Evolutionary conservation across 2,797 vertebrate species (phyloP).

Genomic region (Hippoglossus hippoglossus): DNA sequence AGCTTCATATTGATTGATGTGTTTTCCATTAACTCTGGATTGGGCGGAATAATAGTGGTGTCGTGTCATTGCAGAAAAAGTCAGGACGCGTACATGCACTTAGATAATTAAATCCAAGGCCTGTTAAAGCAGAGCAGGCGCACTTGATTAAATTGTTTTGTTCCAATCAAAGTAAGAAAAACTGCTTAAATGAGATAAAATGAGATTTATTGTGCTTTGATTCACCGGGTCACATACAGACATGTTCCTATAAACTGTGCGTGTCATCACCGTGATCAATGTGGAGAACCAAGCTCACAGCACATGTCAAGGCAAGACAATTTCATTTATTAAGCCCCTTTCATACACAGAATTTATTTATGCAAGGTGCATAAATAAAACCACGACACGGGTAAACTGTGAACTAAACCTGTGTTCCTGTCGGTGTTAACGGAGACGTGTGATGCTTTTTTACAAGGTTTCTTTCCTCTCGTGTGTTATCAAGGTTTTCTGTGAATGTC

Average conservation of each 20-base stretch:
- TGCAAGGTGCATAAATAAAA: no score
- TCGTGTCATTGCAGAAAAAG: conserved; percentile 12
- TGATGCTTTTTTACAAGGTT: no score
- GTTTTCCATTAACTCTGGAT: conserved; percentile 53
- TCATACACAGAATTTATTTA: no score
- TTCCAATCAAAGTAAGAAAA: not conserved
- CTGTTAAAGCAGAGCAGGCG: conserved; percentile 18
- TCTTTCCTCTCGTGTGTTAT: no score
- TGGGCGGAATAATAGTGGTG: conserved; percentile 45
- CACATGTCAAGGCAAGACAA: not conserved
- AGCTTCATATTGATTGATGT: conserved; percentile 41
- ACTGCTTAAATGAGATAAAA: not conserved
- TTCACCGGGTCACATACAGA: not conserved
- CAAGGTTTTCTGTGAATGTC: no score
- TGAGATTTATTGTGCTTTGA: not conserved
- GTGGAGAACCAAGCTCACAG: conserved; percentile 4
- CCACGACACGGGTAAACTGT: no score
- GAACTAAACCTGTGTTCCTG: no score
- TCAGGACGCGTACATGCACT: conserved; percentile 30
- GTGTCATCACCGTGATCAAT: not conserved
- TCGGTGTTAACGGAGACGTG: no score
- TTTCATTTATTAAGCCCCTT: no score
- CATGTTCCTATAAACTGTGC: not conserved
- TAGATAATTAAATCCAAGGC: conserved; percentile 36
- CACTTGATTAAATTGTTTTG: not conserved